Base-by-base conservation (phyloP, 2,113 vertebrate species). In the Cygnus atratus region DNA sequence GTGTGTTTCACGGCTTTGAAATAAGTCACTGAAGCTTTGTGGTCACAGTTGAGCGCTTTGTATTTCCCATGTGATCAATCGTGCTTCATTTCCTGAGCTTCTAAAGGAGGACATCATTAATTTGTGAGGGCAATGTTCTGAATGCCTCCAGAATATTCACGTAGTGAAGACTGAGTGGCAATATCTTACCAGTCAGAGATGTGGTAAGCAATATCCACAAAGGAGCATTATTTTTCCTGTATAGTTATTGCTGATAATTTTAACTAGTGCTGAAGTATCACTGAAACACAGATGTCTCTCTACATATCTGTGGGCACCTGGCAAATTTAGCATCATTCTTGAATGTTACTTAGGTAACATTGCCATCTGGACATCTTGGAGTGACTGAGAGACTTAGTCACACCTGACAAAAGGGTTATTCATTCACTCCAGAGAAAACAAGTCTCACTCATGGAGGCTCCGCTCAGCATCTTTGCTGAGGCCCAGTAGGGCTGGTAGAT, bases 301-400 rank as follows among this genome's bases (percentile, higher is more conserved):
- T 82, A 9, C 37, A 33, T 66, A 59, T 55, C 55, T 0, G 0
- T 48, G 35, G 43, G 80, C 68, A 81, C 39, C 52, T 74, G 88
- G 57, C 68, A 82, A 75, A 92, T 93, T 93, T 78, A 89, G 35
- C 74, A 81, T 78, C 25, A 2, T 28, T 75, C 25, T 68, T 11
- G 33, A 92, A 43, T 24, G 10, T 78, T 93, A 33, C 43, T 74
- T 87, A 59, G 65, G 66, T 88, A 87, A 65, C 9, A 2, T 81
- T 84, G 46, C 65, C 73, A 81, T 88, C 61, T 95, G 91, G 68
- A 50, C 35, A 33, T 74, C 86, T 81, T 81, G 73, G 46, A 93
- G 57, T 46, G 12, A 10, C 15, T 67, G 46, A 93, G 57, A 52
- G 12, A 12, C 15, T 67, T 72, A 28, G 14, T 48, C 44, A 62